Conservation (phyloP, 2,797 vertebrate species). For the Onychomys arenicola region DNA sequence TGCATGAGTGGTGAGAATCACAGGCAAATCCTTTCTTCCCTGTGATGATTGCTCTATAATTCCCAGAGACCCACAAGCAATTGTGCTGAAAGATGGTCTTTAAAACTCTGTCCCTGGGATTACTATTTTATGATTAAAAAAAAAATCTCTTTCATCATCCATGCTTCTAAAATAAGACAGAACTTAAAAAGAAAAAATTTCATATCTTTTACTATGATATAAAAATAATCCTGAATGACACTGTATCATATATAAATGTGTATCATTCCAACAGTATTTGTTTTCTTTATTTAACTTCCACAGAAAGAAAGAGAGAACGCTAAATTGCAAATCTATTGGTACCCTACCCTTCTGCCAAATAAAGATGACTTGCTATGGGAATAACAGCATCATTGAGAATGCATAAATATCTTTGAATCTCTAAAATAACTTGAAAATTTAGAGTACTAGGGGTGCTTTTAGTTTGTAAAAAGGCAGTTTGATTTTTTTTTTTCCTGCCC, state of each 20-base stretch:
- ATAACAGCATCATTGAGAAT: constrained; percentile 28
- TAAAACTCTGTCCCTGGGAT: constrained; percentile 37
- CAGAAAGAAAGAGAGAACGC: not conserved
- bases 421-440: not conserved
- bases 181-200: constrained; percentile 1
- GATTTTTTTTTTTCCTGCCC: not conserved
- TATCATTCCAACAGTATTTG: not conserved
- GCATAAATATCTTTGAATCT: not conserved
- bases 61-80: not conserved
- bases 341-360: not conserved
- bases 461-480: constrained; percentile 19
- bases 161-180: constrained; percentile 40
- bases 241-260: not conserved
- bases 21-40: constrained; percentile 33
- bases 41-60: constrained; percentile 10
- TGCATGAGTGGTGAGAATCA: not conserved
- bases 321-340: not conserved
- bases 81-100: not conserved
- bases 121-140: not conserved
- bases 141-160: constrained; percentile 13
- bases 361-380: not conserved
- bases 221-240: constrained; percentile 27
- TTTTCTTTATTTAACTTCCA: constrained; percentile 46
- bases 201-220: not conserved
- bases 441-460: not conserved